These are phyloP conservation scores for Drosophila putrida DNA, from an alignment of 2,888 invertebrate species.

Conservation along the genomic window DNA sequence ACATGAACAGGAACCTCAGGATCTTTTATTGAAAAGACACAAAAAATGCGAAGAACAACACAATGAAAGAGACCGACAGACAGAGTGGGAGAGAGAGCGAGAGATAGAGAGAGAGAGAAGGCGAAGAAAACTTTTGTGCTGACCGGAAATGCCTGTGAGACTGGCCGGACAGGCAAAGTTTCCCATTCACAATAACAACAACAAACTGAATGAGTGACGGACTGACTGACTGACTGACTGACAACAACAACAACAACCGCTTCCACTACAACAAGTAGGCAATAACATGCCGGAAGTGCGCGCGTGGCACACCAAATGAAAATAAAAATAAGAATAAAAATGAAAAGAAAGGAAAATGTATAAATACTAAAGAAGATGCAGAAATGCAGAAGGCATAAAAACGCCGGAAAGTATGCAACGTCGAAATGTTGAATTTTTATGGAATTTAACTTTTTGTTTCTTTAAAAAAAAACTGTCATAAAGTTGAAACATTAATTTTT, in stretches of 20 bases:
- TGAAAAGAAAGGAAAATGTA: constrained; percentile 23
- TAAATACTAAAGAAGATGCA: constrained; percentile 51
- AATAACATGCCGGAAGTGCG: constrained; percentile 75
- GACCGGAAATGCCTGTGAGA: constrained; percentile 73
- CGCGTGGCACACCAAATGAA: constrained; percentile 59
- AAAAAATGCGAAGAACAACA: constrained; percentile 39
- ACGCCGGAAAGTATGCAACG: constrained; percentile 61
- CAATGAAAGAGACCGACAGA: constrained; percentile 12
- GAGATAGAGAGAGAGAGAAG: constrained; percentile 6
- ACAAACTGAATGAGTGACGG: constrained; percentile 28
- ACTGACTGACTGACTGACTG: constrained; percentile 19
- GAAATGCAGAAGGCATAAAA: constrained; percentile 28
- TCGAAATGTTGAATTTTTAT: constrained; percentile 41
- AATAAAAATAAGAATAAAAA: constrained; percentile 29
- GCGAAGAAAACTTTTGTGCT: constrained; percentile 47
- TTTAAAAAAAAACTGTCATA: neutral
- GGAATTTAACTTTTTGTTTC: constrained; percentile 36
- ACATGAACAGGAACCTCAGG: constrained; percentile 43
- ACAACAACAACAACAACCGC: constrained; percentile 36
- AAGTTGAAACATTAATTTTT: neutral
- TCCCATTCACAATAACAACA: constrained; percentile 42
- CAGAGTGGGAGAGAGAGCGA: constrained; percentile 12
- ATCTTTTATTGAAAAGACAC: constrained; percentile 56
- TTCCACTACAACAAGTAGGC: constrained; percentile 44
- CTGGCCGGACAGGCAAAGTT: constrained; percentile 65